Evolutionary conservation across 1,140 invertebrate genomes (phyloP), one percentile per base, ranked within the genome.

Genomic region (Leptestheria dahalacensis): DNA sequence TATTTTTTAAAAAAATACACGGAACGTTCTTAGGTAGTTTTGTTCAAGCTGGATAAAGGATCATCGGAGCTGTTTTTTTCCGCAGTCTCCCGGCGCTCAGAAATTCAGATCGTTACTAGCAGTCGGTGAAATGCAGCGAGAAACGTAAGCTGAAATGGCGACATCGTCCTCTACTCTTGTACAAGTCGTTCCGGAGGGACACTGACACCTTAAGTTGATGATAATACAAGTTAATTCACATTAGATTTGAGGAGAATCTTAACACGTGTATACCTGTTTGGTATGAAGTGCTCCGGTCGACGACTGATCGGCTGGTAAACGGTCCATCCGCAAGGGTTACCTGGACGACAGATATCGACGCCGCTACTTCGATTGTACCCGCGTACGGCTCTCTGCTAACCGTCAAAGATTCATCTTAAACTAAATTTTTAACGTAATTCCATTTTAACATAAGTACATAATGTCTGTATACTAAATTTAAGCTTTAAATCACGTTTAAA

Each of bases 111-210:
- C 33, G 15, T 41, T 41, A 6, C 6, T 41, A 6, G 33, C 6
- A 9, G 33, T 9, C 15, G 33, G 33, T 6, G 15, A 41, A 41
- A 15, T 41, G 53, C 53, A 55, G 15, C 53, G 53, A 64, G 80
- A 79, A 0, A 82, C 75, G 64, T 78, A 82, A 0, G 80, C 77
- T 20, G 72, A 75, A 12, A 76, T 75, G 2, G 75, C 74, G 2
- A 77, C 63, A 63, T 82, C 80, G 60, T 83, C 80, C 10, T 77
- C 75, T 2, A 71, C 67, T 29, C 74, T 68, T 2, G 75, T 60
- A 64, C 82, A 83, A 23, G 70, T 26, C 66, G 69, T 1, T 67
- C 70, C 33, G 69, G 61, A 20, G 0, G 67, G 65, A 64, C 82
- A 84, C 12, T 66, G 65, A 64, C 82, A 84, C 51, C 81, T 83